A percentile compares a stretch with the other conserved stretches of the same genome.
Conservation (phyloP, 1,140 invertebrate genomes). For the Cotesia chilonis region DNA sequence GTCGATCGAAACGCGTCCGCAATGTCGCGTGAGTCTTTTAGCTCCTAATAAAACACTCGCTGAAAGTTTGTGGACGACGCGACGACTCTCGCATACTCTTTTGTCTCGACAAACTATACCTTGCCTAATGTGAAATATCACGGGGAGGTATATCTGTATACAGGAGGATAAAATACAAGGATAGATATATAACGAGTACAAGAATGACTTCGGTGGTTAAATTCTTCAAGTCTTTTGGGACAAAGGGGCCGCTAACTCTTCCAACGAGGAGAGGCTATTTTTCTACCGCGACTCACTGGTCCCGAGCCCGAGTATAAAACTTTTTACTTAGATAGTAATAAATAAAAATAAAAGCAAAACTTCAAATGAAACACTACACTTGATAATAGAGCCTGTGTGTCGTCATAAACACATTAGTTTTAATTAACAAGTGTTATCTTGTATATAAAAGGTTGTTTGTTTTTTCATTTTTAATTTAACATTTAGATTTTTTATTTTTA, state of each 20-base stretch:
- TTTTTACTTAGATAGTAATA: no score
- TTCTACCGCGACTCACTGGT: constrained; percentile 18
- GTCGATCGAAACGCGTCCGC: constrained; percentile 30
- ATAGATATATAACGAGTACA: constrained; percentile 17
- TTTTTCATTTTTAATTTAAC: no score
- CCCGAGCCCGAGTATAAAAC: neutral
- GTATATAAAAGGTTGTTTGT: no score
- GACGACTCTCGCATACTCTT: constrained; percentile 25
- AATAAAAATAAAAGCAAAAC: neutral
- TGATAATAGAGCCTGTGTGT: constrained; percentile 1
- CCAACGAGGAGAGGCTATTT: constrained; percentile 25
- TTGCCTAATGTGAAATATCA: constrained; percentile 19
- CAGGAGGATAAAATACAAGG: neutral
- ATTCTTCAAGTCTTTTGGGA: constrained; percentile 38
- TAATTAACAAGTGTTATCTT: no score
- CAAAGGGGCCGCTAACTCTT: constrained; percentile 30
- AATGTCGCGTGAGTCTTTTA: constrained; percentile 25
- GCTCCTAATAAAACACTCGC: constrained; percentile 36
- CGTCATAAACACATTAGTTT: neutral
- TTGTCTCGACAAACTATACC: constrained; percentile 7
- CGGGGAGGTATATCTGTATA: constrained; percentile 5
- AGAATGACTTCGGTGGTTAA: constrained; percentile 48
- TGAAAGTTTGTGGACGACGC: neutral
- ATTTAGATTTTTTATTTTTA: neutral
- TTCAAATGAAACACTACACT: constrained; percentile 2